These are phyloP conservation scores for Omphaloscelis lunosa DNA, from an alignment of 2,888 invertebrate genomes.

Conservation along the genomic window DNA sequence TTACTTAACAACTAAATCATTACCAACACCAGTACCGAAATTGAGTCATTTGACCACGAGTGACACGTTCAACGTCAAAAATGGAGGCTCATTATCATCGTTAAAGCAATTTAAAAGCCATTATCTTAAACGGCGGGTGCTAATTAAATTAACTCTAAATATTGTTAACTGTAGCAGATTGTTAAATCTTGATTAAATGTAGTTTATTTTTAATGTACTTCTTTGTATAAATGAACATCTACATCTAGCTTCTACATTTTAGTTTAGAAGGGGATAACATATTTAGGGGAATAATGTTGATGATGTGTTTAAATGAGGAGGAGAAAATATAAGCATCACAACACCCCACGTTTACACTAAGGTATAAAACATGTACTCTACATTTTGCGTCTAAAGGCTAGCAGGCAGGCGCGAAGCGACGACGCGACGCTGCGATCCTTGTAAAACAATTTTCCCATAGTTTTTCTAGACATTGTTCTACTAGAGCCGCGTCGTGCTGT, in stretches of 20 bases:
- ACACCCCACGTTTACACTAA: neutral
- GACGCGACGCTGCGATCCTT: too few relatives aligned
- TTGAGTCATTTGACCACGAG: slow-evolving; percentile 48
- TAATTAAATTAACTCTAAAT: slow-evolving; percentile 62
- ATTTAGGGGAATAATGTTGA: neutral
- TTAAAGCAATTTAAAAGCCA: slow-evolving; percentile 64
- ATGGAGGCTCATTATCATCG: slow-evolving; percentile 55
- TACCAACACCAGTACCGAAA: slow-evolving; percentile 33
- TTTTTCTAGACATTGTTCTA: too few relatives aligned
- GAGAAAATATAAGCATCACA: neutral
- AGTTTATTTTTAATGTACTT: neutral
- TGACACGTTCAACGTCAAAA: slow-evolving; percentile 36
- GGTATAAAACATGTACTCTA: neutral
- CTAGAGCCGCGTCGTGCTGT: too few relatives aligned
- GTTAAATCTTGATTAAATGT: slow-evolving; percentile 21
- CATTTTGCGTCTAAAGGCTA: too few relatives aligned
- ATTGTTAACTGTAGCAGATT: slow-evolving; percentile 8
- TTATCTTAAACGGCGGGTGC: slow-evolving; percentile 51
- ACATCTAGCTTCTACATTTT: neutral
- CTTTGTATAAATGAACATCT: neutral
- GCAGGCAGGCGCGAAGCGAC: too few relatives aligned
- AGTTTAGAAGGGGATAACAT: neutral
- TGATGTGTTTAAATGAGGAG: neutral
- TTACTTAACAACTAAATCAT: slow-evolving; percentile 12
- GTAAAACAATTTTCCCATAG: too few relatives aligned